Evolutionary conservation across 2,113 vertebrate species (phyloP).

Genomic region (Phyllostomus discolor): DNA sequence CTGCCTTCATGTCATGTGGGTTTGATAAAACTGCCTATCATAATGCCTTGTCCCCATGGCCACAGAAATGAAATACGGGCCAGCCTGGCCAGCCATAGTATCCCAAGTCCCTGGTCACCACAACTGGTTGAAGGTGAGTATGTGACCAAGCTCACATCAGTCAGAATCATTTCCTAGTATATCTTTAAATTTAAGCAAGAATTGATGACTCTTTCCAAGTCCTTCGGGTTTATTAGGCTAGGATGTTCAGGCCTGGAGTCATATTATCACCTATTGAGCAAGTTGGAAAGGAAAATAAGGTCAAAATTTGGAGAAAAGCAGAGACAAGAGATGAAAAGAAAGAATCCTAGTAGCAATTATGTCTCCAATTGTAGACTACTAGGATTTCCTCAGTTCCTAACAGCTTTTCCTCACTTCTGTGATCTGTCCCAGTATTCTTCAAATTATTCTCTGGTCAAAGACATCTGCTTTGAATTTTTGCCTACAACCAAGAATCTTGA

Average conservation of each 20-base stretch:
- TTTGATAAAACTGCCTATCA: background rate
- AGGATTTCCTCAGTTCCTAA: background rate
- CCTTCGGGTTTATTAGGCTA: background rate
- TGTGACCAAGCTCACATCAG: background rate
- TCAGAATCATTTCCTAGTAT: background rate
- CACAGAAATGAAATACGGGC: background rate
- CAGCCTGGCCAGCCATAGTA: background rate
- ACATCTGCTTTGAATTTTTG: background rate
- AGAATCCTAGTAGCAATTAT: background rate
- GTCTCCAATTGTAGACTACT: background rate
- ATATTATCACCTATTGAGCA: background rate
- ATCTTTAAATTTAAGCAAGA: background rate
- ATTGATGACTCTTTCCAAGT: background rate
- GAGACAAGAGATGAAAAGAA: background rate
- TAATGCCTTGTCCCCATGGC: background rate
- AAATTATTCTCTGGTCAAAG: background rate
- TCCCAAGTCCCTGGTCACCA: background rate
- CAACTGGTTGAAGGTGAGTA: background rate
- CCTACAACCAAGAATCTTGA: background rate
- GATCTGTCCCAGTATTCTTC: background rate
- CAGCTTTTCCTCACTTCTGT: background rate
- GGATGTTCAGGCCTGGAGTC: background rate
- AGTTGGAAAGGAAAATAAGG: background rate
- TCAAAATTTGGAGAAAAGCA: background rate
- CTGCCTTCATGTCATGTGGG: background rate